Base-by-base conservation (phyloP, 64 coral and sea anemone species). In the Pachyseris speciosa region DNA sequence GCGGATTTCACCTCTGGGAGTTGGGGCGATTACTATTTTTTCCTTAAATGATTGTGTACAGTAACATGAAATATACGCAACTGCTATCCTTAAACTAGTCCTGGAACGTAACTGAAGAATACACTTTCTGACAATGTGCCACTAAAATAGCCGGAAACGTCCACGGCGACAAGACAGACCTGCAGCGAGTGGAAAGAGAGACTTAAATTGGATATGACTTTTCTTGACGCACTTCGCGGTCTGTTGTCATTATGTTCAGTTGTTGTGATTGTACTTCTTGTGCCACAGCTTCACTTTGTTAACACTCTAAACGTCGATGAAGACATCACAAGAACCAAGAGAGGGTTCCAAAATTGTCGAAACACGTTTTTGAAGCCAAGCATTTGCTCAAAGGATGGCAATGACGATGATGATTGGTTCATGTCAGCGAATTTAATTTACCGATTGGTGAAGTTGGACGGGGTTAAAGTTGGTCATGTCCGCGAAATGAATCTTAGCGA, bases 391-490 rank as follows among this genome's bases (percentile, higher is more conserved):
- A 81, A 25, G 19, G 13, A 81, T 39, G 36, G 6, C 8, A 17
- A 37, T 2, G 0, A 15, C 32, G 67, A 71, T 2, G 34, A 81
- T 38, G 19, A 8, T 0, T 5, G 19, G 39, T 19, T 26, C 24
- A 29, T 20, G 9, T 6, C 75, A 11, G 19, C 30, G 6, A 32
- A 81, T n/a, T 38, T 33, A 26, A 3, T 81, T 33, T 81, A 61
- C 3, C 53, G 53, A 13, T 41, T 81, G 7, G 53, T 25, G 53
- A 81, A n/a, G 34, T 20, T 63, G 31, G 10, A 60, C 22, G 77
- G 77, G 8, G 77, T 81, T 7, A 81, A 81, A 61, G 32, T 81
- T 26, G 77, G 77, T 2, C 77, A 81, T 61, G 53, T 81, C 39
- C 77, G 53, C 5, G 77, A 63, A 63, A 61, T 81, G 53, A 81